Percentiles rank a stretch among this genome's conserved stretches.
phyloP scores from a whole-genome alignment of 2,797 vertebrate species.

The Chelon labrosus region DNA sequence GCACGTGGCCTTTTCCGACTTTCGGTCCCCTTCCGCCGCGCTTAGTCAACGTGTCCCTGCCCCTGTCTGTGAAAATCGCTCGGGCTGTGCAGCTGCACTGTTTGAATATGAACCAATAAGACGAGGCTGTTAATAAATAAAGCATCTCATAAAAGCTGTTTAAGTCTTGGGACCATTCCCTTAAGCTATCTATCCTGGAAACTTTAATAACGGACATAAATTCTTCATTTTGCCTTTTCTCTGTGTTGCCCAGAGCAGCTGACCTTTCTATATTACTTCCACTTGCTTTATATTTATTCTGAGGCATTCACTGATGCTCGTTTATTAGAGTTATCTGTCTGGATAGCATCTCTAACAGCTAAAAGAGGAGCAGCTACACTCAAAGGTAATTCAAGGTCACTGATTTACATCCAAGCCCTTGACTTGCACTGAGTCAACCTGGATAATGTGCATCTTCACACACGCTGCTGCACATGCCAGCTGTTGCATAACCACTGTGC shows the following conservation, averaged over 20 bases:
- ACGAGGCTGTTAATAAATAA: background rate
- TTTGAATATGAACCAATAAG: too few species aligned
- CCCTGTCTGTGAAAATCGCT: background rate
- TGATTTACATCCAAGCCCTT: slow-evolving; percentile 13
- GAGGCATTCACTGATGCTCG: slow-evolving; percentile 22
- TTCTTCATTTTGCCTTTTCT: slow-evolving; percentile 43
- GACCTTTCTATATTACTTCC: slow-evolving; percentile 37
- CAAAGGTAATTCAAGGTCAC: slow-evolving; percentile 38
- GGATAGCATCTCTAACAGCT: slow-evolving; percentile 16
- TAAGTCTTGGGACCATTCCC: background rate
- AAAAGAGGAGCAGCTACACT: slow-evolving; percentile 31
- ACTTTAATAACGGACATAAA: slow-evolving; percentile 37
- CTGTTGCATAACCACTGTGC: slow-evolving; percentile 44
- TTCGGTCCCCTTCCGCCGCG: background rate
- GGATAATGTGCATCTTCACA: slow-evolving; percentile 8
- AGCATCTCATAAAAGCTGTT: background rate
- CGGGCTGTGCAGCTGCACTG: slow-evolving; percentile 17
- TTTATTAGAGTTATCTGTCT: slow-evolving; percentile 32
- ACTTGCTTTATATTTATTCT: slow-evolving; percentile 5
- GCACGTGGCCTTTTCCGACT: slow-evolving; percentile 9
- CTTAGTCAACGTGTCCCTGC: background rate
- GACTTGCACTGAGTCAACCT: slow-evolving; percentile 12
- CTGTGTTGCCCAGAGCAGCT: slow-evolving; percentile 23
- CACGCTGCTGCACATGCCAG: slow-evolving; percentile 23
- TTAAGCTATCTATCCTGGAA: background rate